These are phyloP conservation scores for Dipodomys merriami DNA, from an alignment of 2,113 vertebrate genomes.

Conservation along the genomic window DNA sequence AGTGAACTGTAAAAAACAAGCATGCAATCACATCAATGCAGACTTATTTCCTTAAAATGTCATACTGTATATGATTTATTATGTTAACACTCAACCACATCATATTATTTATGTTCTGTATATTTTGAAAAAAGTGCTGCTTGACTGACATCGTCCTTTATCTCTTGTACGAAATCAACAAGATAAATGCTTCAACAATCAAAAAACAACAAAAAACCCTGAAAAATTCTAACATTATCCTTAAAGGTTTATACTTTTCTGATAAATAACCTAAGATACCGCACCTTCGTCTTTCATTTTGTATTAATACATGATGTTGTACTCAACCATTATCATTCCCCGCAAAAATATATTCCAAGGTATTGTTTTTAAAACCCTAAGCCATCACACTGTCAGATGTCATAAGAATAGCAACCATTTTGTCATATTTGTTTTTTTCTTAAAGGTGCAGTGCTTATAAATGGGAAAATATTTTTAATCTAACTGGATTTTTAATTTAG, in stretches of 20 bases:
- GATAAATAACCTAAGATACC: slow-evolving; percentile 88
- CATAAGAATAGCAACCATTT: slow-evolving; percentile 81
- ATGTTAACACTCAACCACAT: slow-evolving; percentile 93
- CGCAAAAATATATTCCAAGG: slow-evolving; percentile 86
- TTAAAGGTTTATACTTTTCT: slow-evolving; percentile 87
- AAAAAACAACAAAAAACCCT: slow-evolving; percentile 81
- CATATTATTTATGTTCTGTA: slow-evolving; percentile 91
- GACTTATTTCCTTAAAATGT: slow-evolving; percentile 92
- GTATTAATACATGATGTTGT: slow-evolving; percentile 85
- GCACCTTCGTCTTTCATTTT: slow-evolving; percentile 86
- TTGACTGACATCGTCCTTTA: slow-evolving; percentile 88
- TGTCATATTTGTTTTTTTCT: slow-evolving; percentile 80
- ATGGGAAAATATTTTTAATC: slow-evolving; percentile 80
- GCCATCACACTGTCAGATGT: slow-evolving; percentile 86
- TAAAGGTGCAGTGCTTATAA: slow-evolving; percentile 85
- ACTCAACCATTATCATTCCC: slow-evolving; percentile 83
- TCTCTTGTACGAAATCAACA: slow-evolving; percentile 87
- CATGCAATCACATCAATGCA: slow-evolving; percentile 93
- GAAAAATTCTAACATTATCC: slow-evolving; percentile 84
- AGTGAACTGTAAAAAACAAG: slow-evolving; percentile 90
- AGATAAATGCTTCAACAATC: slow-evolving; percentile 86
- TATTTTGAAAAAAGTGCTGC: slow-evolving; percentile 90
- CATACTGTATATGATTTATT: slow-evolving; percentile 93
- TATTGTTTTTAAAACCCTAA: slow-evolving; percentile 84
- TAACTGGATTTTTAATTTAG: slow-evolving; percentile 81